phyloP scores from a whole-genome alignment of 2,888 invertebrate species.

The Troides oblongomaculatus region DNA sequence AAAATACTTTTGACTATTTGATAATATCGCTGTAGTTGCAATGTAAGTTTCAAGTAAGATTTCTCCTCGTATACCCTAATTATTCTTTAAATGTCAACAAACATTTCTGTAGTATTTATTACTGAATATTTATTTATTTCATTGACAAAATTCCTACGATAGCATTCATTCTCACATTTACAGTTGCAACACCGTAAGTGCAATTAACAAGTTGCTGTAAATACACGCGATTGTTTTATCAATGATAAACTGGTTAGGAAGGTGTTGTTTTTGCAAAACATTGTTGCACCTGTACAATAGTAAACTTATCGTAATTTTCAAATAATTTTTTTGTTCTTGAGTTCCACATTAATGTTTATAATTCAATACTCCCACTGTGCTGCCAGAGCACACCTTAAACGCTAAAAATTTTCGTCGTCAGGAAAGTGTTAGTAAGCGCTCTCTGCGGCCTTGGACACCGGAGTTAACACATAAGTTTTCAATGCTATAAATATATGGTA shows the following conservation, averaged over 20 bases:
- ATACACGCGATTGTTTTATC: conserved; percentile 8
- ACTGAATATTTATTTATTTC: background rate
- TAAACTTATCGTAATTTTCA: background rate
- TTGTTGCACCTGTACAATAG: background rate
- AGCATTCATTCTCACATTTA: background rate
- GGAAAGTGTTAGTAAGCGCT: too few relatives aligned
- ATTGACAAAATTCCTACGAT: background rate
- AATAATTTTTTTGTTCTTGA: too few relatives aligned
- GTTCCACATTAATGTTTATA: too few relatives aligned
- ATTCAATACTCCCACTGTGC: background rate
- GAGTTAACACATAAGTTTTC: too few relatives aligned
- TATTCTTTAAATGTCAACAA: too few relatives aligned
- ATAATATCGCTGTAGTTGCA: background rate
- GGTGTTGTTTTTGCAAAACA: background rate
- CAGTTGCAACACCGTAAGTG: conserved; percentile 10
- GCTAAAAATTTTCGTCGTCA: too few relatives aligned
- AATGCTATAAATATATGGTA: too few relatives aligned
- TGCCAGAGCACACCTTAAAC: too few relatives aligned
- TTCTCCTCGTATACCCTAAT: too few relatives aligned
- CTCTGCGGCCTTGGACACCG: too few relatives aligned
- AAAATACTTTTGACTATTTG: too few relatives aligned
- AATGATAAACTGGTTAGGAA: background rate
- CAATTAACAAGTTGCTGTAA: conserved; percentile 23
- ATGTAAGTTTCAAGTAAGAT: background rate
- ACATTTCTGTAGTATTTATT: background rate